Evolutionary conservation across 37 sponge, comb jelly and placozoan species (phyloP).

Genomic region (Cliona cf. orientalis): DNA sequence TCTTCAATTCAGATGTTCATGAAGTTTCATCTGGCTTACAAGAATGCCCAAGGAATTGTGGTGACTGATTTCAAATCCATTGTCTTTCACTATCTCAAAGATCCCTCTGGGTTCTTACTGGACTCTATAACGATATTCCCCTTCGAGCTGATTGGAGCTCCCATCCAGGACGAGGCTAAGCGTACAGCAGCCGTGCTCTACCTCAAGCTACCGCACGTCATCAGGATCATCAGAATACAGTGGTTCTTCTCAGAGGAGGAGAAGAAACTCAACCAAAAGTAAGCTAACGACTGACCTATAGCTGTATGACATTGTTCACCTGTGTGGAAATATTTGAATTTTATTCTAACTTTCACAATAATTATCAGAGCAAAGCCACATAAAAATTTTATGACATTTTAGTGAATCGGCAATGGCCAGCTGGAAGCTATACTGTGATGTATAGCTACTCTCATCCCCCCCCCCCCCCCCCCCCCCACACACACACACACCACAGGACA

Average conservation of each 20-base stretch:
- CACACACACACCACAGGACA: too few species aligned
- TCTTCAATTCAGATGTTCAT: constrained; percentile 50
- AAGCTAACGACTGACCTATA: neutral
- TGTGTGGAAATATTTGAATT: neutral
- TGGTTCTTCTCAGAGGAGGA: constrained; percentile 58
- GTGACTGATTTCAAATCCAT: constrained; percentile 49
- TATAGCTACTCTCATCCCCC: too few species aligned
- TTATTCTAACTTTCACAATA: neutral
- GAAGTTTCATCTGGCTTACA: constrained; percentile 73
- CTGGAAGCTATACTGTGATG: neutral
- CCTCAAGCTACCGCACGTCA: constrained; percentile 50
- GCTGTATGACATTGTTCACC: neutral
- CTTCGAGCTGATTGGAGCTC: constrained; percentile 50
- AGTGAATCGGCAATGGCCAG: neutral
- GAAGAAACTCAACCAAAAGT: constrained; percentile 75
- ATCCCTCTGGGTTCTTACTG: constrained; percentile 50
- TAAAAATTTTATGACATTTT: neutral
- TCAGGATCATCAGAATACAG: constrained; percentile 53
- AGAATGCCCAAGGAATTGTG: constrained; percentile 35
- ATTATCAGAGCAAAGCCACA: neutral
- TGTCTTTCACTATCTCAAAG: constrained; percentile 65
- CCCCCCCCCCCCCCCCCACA: too few species aligned
- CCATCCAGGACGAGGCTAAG: constrained; percentile 33
- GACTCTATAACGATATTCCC: constrained; percentile 61
- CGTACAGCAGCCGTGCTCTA: constrained; percentile 48